Percentiles rank a stretch among this genome's conserved stretches.
phyloP scores from a whole-genome alignment of 2,113 vertebrate species.

The Pandion haliaetus region DNA sequence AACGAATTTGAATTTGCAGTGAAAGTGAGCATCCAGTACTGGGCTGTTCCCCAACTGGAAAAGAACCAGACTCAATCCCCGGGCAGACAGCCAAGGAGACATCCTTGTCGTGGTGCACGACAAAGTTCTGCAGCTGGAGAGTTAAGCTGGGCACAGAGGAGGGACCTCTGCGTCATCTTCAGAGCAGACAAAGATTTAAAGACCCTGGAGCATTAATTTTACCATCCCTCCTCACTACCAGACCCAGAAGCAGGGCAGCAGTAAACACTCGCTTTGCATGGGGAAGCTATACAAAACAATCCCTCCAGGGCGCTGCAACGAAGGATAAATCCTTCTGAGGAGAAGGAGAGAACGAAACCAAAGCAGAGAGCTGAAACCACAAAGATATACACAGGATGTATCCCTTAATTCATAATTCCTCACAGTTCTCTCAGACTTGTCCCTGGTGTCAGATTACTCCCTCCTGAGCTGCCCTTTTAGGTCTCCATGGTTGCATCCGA shows the following conservation, averaged over 20 bases:
- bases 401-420: not conserved
- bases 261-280: not conserved
- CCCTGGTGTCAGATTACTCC: not conserved
- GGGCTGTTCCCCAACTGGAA: constrained; percentile 33
- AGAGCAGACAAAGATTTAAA: not conserved
- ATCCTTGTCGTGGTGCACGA: not conserved
- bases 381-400: not conserved
- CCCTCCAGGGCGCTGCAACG: not conserved
- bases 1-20: constrained; percentile 8
- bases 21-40: not conserved
- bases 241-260: not conserved
- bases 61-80: not conserved
- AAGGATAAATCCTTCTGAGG: not conserved
- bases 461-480: not conserved
- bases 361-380: not conserved
- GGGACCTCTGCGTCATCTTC: not conserved
- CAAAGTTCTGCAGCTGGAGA: not conserved
- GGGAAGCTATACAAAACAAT: not conserved
- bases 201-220: not conserved
- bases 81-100: constrained; percentile 3
- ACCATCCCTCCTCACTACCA: not conserved
- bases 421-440: not conserved
- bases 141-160: not conserved
- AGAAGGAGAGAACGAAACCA: not conserved
- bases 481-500: not conserved